Evolutionary conservation across 2,797 vertebrate species (phyloP).

Genomic region (Amphiprion clarkii): DNA sequence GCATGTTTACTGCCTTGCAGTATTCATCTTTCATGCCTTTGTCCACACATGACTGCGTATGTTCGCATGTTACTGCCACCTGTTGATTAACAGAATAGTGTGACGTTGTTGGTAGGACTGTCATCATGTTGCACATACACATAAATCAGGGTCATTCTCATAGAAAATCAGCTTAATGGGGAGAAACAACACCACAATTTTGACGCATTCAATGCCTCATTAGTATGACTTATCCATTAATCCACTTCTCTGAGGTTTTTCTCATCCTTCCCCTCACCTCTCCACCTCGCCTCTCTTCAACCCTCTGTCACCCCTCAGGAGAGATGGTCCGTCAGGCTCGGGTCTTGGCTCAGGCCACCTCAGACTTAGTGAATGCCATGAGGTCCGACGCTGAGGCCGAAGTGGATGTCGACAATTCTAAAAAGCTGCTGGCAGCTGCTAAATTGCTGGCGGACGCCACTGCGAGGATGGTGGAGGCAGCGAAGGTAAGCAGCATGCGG

Average conservation of each 20-base stretch:
- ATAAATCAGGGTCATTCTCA: not conserved
- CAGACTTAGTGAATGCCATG: conserved; percentile 97
- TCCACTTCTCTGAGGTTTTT: not conserved
- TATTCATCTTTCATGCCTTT: not conserved
- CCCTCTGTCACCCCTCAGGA: conserved; percentile 77
- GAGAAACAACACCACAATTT: not conserved
- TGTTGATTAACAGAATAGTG: not conserved
- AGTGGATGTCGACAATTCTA: conserved; percentile 96
- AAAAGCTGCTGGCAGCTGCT: conserved; percentile 96
- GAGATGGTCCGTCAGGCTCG: conserved; percentile 98
- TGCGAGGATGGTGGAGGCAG: conserved; percentile 98
- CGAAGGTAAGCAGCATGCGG: conserved; percentile 87
- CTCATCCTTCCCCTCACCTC: not conserved
- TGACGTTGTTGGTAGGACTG: not conserved
- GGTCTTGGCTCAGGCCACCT: conserved; percentile 96
- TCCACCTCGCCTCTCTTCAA: not conserved
- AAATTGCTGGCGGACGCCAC: conserved; percentile 97
- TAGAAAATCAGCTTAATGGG: not conserved
- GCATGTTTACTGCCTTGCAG: not conserved
- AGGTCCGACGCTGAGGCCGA: conserved; percentile 96
- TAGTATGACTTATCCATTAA: conserved; percentile 9
- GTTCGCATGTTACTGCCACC: not conserved
- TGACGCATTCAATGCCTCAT: not conserved
- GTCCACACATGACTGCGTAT: too few species aligned
- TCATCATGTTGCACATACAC: not conserved